Evolutionary conservation across 2,888 invertebrate genomes (phyloP), one percentile per base, ranked within the genome.

Genomic region (Petrolisthes manimaculis): DNA sequence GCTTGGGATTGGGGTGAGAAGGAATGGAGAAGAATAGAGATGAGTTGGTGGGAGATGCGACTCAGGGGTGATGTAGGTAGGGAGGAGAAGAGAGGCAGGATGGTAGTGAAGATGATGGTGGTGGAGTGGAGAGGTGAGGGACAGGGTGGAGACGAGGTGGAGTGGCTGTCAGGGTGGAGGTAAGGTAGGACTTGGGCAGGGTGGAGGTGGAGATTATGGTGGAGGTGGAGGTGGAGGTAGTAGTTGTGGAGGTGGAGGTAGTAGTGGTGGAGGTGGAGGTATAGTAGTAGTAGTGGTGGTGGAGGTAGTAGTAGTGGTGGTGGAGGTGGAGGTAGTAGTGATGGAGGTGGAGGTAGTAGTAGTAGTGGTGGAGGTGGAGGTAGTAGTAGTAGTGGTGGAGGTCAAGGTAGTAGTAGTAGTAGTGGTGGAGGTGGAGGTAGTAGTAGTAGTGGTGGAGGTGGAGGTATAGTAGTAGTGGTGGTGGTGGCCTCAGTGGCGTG

Each of bases 401-500:
- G n/a, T n/a, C n/a, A n/a, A 37, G 37, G 37, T 2, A 37, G 37
- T 37, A n/a, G n/a, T n/a, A n/a, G n/a, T n/a, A n/a, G 37, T 37
- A 37, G 37, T 1, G 37, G 37, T 37, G 37, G 37, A 37, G 37
- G n/a, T n/a, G n/a, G n/a, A 37, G 37, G 37, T 2, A 37, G 37
- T n/a, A n/a, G n/a, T n/a, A n/a, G n/a, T n/a, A n/a, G n/a, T n/a
- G 37, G 37, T 37, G 37, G 37, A 37, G 37, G 37, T 37, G 37
- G 37, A 37, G 37, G 37, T 37, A 37, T n/a, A 14, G 67, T 14
- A 67, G 67, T n/a, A 74, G n/a, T 37, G n/a, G 8, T 8, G 8
- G 9, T 21, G 74, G 9, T 21, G 9, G 82, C 69, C 61, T 51
- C 82, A 53, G 37, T 82, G 82, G 82, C 82, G 71, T 51, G 71